Evolutionary conservation across 2,113 vertebrate genomes (phyloP).

Genomic region (Sebastes fasciatus): DNA sequence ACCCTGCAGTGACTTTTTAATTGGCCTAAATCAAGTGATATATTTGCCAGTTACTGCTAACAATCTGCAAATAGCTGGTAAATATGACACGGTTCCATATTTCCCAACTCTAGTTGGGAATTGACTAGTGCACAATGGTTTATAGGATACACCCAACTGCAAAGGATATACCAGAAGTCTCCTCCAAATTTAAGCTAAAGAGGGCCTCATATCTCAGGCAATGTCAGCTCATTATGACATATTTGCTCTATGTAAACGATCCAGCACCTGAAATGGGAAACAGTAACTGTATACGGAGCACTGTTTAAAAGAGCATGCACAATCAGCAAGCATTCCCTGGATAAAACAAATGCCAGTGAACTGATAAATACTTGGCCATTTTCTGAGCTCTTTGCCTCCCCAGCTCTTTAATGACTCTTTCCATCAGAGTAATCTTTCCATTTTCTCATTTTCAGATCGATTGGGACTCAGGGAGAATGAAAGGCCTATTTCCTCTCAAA

Average conservation of each 20-base stretch:
- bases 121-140: not conserved
- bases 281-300: not conserved
- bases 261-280: not conserved
- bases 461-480: constrained; percentile 70
- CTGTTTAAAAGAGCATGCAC: constrained; percentile 11
- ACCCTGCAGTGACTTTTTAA: constrained; percentile 23
- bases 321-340: constrained; percentile 33
- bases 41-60: not conserved
- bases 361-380: constrained; percentile 65
- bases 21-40: constrained; percentile 17
- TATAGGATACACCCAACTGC: not conserved
- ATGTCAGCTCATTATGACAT: constrained; percentile 7
- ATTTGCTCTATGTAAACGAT: constrained; percentile 21
- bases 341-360: constrained; percentile 52
- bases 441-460: constrained; percentile 79
- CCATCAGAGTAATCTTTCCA: constrained; percentile 76
- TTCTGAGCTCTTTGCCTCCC: constrained; percentile 52
- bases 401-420: constrained; percentile 64
- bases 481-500: constrained; percentile 76
- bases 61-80: not conserved
- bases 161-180: not conserved
- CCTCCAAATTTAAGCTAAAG: not conserved
- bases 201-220: not conserved
- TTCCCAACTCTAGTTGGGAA: not conserved
- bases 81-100: not conserved